Percentiles rank a stretch among this genome's conserved stretches.
Conservation (phyloP, 2,888 invertebrate species). For the Trissonchulus sp. region DNA sequence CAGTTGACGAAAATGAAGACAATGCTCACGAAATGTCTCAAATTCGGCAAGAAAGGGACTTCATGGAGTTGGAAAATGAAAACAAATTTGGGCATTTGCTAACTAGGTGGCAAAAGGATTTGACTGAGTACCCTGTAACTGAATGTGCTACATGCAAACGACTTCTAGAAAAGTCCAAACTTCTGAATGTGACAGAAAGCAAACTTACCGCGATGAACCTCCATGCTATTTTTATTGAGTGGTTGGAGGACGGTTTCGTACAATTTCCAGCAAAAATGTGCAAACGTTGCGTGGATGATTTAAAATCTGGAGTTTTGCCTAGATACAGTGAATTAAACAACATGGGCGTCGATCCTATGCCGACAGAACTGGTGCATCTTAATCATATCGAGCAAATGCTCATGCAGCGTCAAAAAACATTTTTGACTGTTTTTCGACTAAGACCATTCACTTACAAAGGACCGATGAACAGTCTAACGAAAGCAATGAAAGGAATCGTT, state of each 20-base stretch:
- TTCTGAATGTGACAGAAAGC: too few species aligned
- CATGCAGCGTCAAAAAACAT: neutral
- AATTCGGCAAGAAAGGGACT: too few species aligned
- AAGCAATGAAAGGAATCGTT: neutral
- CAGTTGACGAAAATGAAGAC: too few species aligned
- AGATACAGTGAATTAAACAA: neutral
- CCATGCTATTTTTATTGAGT: too few species aligned
- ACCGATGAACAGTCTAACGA: neutral
- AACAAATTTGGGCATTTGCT: too few species aligned
- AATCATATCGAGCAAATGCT: neutral
- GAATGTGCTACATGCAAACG: neutral
- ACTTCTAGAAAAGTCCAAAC: too few species aligned
- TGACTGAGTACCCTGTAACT: too few species aligned
- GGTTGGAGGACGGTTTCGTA: neutral
- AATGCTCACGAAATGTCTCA: too few species aligned
- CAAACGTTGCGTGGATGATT: neutral
- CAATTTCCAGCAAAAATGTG: neutral
- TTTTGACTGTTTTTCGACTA: neutral
- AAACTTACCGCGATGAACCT: too few species aligned
- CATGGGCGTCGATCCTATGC: neutral
- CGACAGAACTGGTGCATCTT: neutral
- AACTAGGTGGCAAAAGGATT: too few species aligned
- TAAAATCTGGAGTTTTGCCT: neutral
- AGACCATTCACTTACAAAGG: neutral
- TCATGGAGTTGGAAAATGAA: too few species aligned